These are phyloP conservation scores for Pseudotriccus pelzelni DNA, from an alignment of 2,797 vertebrate genomes.

Conservation along the genomic window DNA sequence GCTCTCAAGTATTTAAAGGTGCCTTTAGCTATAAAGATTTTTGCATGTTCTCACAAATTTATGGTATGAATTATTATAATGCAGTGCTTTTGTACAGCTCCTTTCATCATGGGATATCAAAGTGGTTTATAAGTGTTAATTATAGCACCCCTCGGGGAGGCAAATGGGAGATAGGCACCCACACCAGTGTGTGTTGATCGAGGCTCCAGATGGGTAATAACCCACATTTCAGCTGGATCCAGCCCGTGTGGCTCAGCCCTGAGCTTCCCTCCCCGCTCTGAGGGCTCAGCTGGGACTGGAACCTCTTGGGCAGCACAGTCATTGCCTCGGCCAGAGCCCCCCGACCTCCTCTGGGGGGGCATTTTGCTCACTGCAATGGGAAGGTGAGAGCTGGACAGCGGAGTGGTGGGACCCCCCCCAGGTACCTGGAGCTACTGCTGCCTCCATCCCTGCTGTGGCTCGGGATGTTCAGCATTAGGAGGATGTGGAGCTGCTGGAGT, in stretches of 20 bases:
- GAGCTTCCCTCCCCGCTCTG: not conserved
- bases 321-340: not conserved
- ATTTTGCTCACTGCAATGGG: rapidly evolving
- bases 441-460: not conserved
- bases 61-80: slow-evolving; percentile 53
- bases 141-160: slow-evolving; percentile 32
- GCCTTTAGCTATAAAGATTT: slow-evolving; percentile 58
- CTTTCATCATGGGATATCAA: slow-evolving; percentile 64
- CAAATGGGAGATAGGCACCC: not conserved
- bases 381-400: not conserved
- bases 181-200: not conserved
- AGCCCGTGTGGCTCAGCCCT: not conserved
- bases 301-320: not conserved
- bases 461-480: not conserved
- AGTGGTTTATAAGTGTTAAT: slow-evolving; percentile 57
- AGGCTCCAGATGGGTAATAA: not conserved
- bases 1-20: slow-evolving; percentile 51
- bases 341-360: rapidly evolving
- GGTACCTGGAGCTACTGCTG: not conserved
- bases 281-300: not conserved
- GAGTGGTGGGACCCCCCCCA: not conserved
- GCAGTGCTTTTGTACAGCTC: slow-evolving; percentile 20
- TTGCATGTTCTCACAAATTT: slow-evolving; percentile 54
- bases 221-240: not conserved
- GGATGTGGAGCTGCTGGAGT: rapidly evolving